phyloP scores from a whole-genome alignment of 2,888 invertebrate genomes.

The Melipona bicolor region DNA sequence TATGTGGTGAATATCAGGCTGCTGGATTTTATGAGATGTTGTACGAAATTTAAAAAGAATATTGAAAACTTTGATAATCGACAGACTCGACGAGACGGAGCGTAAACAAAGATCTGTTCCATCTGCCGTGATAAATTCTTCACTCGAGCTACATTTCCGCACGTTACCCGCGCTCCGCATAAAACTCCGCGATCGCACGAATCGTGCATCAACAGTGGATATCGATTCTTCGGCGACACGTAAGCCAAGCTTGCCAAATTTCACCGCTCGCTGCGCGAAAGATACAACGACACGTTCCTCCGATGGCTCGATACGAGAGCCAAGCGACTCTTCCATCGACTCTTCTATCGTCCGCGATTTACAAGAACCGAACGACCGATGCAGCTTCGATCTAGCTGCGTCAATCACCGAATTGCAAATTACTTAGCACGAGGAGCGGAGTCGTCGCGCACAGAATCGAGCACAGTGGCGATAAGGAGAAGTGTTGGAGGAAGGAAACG shows the following conservation, averaged over 20 bases:
- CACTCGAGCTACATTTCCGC: too few species aligned
- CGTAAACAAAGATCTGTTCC: too few species aligned
- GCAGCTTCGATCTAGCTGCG: conserved; percentile 48
- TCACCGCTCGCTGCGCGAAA: background rate
- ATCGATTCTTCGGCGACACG: background rate
- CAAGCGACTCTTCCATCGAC: too few species aligned
- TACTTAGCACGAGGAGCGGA: conserved; percentile 23
- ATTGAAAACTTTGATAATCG: background rate
- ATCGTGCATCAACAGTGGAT: background rate
- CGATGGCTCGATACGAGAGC: background rate
- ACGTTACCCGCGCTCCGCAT: too few species aligned
- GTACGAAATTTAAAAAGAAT: background rate
- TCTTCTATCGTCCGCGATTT: background rate
- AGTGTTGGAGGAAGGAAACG: conserved; percentile 20
- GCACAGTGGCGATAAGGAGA: background rate
- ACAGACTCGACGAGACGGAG: background rate
- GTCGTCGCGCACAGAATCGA: background rate
- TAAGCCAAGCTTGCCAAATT: background rate
- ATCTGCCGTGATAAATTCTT: too few species aligned
- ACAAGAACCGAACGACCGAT: conserved; percentile 32
- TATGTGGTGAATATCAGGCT: too few species aligned
- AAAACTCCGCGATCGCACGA: too few species aligned
- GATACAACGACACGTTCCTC: background rate
- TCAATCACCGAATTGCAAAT: conserved; percentile 61
- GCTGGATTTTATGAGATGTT: background rate